A percentile compares a stretch with the other conserved stretches of the same genome.
phyloP scores from a whole-genome alignment of 2,888 invertebrate genomes.

The Hofmannophila pseudospretella region DNA sequence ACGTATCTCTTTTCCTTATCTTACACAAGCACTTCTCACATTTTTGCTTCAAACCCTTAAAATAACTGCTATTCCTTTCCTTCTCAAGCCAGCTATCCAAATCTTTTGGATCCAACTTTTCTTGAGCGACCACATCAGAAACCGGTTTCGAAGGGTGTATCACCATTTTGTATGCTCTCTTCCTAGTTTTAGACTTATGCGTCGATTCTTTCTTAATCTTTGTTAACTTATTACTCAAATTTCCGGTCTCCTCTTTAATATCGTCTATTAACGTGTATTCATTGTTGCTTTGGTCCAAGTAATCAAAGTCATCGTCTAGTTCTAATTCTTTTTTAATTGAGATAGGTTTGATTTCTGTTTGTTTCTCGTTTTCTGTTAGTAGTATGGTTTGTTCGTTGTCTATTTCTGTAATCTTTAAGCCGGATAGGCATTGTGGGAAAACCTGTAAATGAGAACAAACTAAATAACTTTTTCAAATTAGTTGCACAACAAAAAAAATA shows the following conservation, averaged over 20 bases:
- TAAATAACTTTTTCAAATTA: no score
- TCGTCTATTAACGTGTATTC: neutral
- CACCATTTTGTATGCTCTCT: neutral
- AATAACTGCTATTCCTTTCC: constrained; percentile 17
- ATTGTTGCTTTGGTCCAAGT: neutral
- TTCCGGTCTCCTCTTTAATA: neutral
- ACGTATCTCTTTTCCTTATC: constrained; percentile 4
- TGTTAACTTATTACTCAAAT: neutral
- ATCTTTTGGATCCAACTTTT: neutral
- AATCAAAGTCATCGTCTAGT: neutral
- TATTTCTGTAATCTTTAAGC: constrained; percentile 12
- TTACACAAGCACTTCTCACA: constrained; percentile 13
- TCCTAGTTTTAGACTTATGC: neutral
- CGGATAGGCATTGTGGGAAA: constrained; percentile 12
- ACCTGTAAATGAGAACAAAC: constrained; percentile 3
- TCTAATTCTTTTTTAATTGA: no score
- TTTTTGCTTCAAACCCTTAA: constrained; percentile 13
- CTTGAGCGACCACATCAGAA: neutral
- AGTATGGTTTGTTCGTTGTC: neutral
- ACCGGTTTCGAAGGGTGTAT: neutral
- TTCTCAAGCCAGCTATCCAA: constrained; percentile 15
- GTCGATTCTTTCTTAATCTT: neutral
- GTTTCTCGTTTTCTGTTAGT: neutral
- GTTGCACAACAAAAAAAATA: no score
- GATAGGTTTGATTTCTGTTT: neutral